Percentiles rank a stretch among this genome's conserved stretches.
Evolutionary conservation across 2,797 vertebrate species (phyloP).

Genomic region (Triplophysa bombifrons): DNA sequence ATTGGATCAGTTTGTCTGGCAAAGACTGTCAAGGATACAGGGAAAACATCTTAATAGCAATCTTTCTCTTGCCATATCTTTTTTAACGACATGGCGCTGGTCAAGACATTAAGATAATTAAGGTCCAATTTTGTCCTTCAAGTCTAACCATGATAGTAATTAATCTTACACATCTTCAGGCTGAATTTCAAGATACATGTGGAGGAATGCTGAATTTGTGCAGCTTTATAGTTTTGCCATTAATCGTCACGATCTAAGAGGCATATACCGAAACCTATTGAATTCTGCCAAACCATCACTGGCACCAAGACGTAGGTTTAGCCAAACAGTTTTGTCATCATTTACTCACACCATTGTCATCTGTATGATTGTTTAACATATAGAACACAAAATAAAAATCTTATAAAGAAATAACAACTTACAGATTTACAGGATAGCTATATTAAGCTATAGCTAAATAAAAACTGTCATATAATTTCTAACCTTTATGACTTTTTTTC

Average conservation of each 20-base stretch:
- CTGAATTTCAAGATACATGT: constrained; percentile 64
- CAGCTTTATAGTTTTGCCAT: constrained; percentile 47
- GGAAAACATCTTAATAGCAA: constrained; percentile 77
- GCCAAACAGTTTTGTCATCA: no score
- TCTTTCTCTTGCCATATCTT: constrained; percentile 71
- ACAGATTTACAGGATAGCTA: not conserved
- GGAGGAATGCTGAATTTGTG: constrained; percentile 72
- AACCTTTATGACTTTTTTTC: no score
- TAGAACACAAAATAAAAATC: not conserved
- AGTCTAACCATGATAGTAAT: constrained; percentile 74
- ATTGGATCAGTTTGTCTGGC: constrained; percentile 80
- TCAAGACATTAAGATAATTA: constrained; percentile 79
- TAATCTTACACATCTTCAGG: constrained; percentile 74
- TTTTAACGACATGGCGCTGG: constrained; percentile 78
- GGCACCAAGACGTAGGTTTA: no score
- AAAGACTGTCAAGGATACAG: constrained; percentile 78
- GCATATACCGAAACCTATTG: no score
- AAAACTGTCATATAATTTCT: no score
- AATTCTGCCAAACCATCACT: no score
- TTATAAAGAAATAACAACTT: not conserved
- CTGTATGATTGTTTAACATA: no score
- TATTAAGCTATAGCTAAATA: no score
- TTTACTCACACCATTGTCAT: no score
- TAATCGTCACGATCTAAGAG: not conserved
- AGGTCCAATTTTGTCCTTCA: constrained; percentile 75